Conservation (phyloP, 2,888 invertebrate genomes). For the Pachycephus smyrnensis region DNA sequence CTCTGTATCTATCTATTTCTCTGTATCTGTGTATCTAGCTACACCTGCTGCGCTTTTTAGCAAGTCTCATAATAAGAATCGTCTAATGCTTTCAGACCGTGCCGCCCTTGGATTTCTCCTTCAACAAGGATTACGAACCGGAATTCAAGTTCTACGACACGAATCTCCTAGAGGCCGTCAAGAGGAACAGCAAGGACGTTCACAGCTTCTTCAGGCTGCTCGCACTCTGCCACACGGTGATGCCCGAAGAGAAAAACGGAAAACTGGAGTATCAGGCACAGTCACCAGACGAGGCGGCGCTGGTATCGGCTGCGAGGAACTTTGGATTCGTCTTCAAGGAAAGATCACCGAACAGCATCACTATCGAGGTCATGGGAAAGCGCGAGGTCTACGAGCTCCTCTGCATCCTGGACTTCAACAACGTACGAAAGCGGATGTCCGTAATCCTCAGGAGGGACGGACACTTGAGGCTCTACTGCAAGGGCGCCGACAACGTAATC, state of each 20-base stretch:
- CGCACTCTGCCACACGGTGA: constrained; percentile 98
- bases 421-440: constrained; percentile 98
- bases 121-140: constrained; percentile 90
- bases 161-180: constrained; percentile 85
- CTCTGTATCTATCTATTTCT: background rate
- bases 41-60: background rate
- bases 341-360: constrained; percentile 91
- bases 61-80: background rate
- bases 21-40: background rate
- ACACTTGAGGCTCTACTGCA: constrained; percentile 90
- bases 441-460: constrained; percentile 89
- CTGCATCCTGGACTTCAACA: constrained; percentile 99
- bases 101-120: constrained; percentile 91
- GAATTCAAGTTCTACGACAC: constrained; percentile 96
- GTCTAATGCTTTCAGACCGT: constrained; percentile 71
- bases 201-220: constrained; percentile 92
- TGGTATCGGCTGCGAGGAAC: constrained; percentile 97
- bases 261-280: constrained; percentile 92
- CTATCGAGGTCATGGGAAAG: constrained; percentile 87
- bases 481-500: constrained; percentile 98
- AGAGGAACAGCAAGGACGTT: constrained; percentile 78
- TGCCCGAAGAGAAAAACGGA: constrained; percentile 93
- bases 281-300: constrained; percentile 97
- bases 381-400: constrained; percentile 93
- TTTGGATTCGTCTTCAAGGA: constrained; percentile 99